A percentile compares a stretch with the other conserved stretches of the same genome.
phyloP scores from a whole-genome alignment of 2,797 vertebrate species.

The Acridotheres tristis region DNA sequence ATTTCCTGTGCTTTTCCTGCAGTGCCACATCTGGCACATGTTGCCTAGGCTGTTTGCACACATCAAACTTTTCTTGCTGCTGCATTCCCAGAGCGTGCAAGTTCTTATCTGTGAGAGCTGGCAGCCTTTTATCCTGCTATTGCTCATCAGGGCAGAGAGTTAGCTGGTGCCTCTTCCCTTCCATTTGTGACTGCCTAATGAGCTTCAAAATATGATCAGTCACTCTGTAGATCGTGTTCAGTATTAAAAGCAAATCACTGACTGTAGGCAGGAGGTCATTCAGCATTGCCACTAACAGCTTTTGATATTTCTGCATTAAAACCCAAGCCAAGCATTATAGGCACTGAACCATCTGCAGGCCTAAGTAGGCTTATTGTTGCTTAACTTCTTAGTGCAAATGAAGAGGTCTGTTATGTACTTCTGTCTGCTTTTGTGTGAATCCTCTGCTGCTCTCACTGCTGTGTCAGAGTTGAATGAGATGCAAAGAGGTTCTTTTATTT shows the following conservation, averaged over 20 bases:
- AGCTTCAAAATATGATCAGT: slow-evolving; percentile 35
- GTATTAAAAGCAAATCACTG: slow-evolving; percentile 35
- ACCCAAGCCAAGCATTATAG: slow-evolving; percentile 23
- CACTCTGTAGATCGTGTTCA: background rate
- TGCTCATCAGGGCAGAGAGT: background rate
- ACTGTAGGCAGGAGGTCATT: slow-evolving; percentile 42
- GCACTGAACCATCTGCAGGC: slow-evolving; percentile 36
- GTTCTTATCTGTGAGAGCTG: background rate
- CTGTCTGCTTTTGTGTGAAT: background rate
- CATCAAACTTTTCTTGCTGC: background rate
- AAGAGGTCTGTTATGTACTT: slow-evolving; percentile 6
- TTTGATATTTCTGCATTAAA: slow-evolving; percentile 42
- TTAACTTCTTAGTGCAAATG: slow-evolving; percentile 32
- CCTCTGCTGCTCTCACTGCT: background rate
- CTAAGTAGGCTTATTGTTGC: slow-evolving; percentile 44
- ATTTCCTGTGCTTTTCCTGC: background rate
- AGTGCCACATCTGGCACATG: background rate
- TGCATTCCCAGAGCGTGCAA: background rate
- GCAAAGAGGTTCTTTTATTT: slow-evolving; percentile 31
- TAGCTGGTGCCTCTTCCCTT: background rate
- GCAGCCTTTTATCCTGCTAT: background rate
- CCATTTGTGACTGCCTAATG: slow-evolving; percentile 27
- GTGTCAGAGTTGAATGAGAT: slow-evolving; percentile 36
- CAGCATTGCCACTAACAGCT: slow-evolving; percentile 4
- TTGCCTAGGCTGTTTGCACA: background rate